Evolutionary conservation across 1,140 invertebrate genomes (phyloP).

Genomic region (Cydia splendana): DNA sequence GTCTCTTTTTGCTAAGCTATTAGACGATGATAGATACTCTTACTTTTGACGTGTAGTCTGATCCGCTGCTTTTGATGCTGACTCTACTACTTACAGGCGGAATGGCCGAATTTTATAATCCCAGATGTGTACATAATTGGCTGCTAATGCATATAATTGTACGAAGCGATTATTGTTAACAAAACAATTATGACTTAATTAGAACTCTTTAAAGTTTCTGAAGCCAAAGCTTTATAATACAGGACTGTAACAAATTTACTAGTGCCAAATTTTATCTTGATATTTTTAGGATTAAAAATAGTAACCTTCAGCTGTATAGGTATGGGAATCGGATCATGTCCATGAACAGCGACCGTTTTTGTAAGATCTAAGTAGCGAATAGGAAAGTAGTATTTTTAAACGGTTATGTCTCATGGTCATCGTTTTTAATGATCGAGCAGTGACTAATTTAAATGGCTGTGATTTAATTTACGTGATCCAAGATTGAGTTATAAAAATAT

Average conservation of each 20-base stretch:
- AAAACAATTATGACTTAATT: neutral
- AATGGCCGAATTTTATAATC: neutral
- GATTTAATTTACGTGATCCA: constrained; percentile 69
- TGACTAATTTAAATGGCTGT: constrained; percentile 68
- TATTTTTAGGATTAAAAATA: constrained; percentile 32
- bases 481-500: constrained; percentile 52
- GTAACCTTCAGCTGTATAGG: neutral
- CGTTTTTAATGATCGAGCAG: neutral
- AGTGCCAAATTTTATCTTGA: constrained; percentile 58
- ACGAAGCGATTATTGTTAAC: neutral
- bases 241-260: constrained; percentile 38
- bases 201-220: constrained; percentile 28
- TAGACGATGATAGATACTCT: too few relatives aligned
- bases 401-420: constrained; percentile 2
- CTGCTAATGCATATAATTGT: neutral
- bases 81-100: neutral
- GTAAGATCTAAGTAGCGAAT: neutral
- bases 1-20: too few relatives aligned
- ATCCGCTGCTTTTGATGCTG: too few relatives aligned
- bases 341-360: neutral
- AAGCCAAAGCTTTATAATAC: constrained; percentile 46
- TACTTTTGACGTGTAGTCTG: too few relatives aligned
- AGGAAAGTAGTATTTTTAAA: neutral
- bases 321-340: neutral
- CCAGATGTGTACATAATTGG: neutral